A percentile compares a stretch with the other conserved stretches of the same genome.
These are phyloP conservation scores for Platysteira castanea DNA, from an alignment of 2,113 vertebrate genomes.

Conservation along the genomic window DNA sequence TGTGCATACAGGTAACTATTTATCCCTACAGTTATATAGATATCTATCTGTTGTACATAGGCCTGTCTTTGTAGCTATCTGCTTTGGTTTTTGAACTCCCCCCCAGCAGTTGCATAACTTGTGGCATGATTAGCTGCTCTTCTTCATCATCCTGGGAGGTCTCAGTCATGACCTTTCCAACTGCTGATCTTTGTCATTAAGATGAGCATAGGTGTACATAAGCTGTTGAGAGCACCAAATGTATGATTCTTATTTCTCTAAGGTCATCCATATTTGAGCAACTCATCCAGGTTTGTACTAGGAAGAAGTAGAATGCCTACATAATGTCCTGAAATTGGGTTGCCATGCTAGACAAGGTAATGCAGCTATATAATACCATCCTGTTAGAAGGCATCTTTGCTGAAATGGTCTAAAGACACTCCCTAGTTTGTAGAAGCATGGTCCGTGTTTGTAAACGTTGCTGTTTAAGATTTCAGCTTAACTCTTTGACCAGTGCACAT, in stretches of 20 bases:
- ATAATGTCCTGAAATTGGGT: background rate
- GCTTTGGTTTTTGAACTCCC: background rate
- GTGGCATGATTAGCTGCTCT: constrained; percentile 13
- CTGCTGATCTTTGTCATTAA: background rate
- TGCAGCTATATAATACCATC: background rate
- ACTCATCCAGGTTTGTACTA: background rate
- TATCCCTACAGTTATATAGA: constrained; percentile 61
- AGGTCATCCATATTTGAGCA: background rate
- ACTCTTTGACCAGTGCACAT: background rate
- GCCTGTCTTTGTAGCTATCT: constrained; percentile 34
- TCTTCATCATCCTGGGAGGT: constrained; percentile 56
- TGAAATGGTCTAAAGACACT: background rate
- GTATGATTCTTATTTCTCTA: background rate
- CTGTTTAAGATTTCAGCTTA: background rate
- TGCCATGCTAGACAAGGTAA: background rate
- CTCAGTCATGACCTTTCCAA: constrained; percentile 56
- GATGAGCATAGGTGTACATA: background rate
- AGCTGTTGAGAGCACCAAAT: background rate
- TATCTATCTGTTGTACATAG: constrained; percentile 35
- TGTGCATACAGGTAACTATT: constrained; percentile 53
- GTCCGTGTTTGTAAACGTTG: background rate
- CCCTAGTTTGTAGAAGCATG: background rate
- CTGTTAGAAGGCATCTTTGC: background rate
- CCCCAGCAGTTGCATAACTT: constrained; percentile 32
- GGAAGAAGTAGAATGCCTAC: background rate